Conservation (phyloP, 2,888 invertebrate species). For the Microlaimidae sp. region DNA sequence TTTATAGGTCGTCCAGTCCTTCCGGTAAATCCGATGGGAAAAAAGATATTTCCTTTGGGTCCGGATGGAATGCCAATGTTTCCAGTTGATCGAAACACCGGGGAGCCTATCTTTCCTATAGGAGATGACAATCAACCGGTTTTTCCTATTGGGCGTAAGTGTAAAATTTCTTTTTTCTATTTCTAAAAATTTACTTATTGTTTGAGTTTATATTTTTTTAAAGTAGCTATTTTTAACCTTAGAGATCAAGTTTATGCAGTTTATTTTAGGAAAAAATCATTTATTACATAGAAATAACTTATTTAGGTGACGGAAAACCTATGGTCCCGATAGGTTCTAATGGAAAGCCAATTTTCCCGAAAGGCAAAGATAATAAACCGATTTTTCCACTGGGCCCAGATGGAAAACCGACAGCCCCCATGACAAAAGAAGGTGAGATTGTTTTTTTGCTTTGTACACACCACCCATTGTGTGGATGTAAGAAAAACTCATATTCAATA, state of each 20-base stretch:
- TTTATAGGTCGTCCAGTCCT: constrained; percentile 1
- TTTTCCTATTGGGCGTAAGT: no score
- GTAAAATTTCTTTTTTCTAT: no score
- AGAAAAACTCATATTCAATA: no score
- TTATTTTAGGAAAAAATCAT: no score
- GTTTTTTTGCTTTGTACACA: no score
- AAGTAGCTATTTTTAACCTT: no score
- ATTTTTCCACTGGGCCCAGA: not conserved
- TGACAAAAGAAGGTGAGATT: not conserved
- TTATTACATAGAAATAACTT: no score
- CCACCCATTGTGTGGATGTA: no score
- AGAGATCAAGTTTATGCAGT: no score
- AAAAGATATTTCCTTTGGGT: not conserved
- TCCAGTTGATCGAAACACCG: not conserved
- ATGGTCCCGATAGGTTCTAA: not conserved
- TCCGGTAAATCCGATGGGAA: not conserved
- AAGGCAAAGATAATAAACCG: not conserved
- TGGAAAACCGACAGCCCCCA: not conserved
- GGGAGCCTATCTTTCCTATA: not conserved
- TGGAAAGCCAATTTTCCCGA: not conserved
- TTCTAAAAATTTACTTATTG: no score
- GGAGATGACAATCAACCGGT: not conserved
- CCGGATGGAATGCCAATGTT: not conserved
- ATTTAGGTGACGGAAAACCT: not conserved
- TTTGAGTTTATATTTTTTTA: no score